phyloP scores from a whole-genome alignment of 2,113 vertebrate genomes.

The Zapus hudsonius region DNA sequence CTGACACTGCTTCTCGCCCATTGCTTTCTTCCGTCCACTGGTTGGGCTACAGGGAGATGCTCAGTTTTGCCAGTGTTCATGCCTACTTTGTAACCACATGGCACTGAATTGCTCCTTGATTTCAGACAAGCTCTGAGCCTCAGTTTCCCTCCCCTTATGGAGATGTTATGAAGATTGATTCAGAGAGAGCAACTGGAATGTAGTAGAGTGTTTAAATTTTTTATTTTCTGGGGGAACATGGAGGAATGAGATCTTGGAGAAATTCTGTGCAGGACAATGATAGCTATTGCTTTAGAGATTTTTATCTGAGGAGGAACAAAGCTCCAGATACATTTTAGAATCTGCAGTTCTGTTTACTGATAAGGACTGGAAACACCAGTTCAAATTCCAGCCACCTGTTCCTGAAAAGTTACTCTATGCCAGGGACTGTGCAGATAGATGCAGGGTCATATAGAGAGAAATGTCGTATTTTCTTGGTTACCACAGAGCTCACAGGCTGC shows the following conservation, averaged over 20 bases:
- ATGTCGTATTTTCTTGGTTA: not conserved
- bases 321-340: not conserved
- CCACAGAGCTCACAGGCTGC: not conserved
- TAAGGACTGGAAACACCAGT: not conserved
- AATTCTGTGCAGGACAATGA: not conserved
- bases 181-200: not conserved
- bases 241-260: not conserved
- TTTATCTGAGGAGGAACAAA: not conserved
- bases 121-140: not conserved
- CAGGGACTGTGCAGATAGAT: not conserved
- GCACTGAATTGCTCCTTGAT: not conserved
- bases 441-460: not conserved
- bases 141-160: not conserved
- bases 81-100: not conserved
- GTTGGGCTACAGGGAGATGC: not conserved
- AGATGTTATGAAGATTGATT: not conserved
- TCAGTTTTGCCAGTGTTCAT: not conserved
- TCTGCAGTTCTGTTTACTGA: not conserved
- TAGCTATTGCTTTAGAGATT: not conserved
- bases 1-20: not conserved
- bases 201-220: not conserved
- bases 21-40: not conserved
- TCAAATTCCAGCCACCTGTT: not conserved
- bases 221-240: rapidly evolving
- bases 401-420: not conserved